Evolutionary conservation across 2,888 invertebrate genomes (phyloP), one percentile per base, ranked within the genome.

Genomic region (Hypena proboscidalis): DNA sequence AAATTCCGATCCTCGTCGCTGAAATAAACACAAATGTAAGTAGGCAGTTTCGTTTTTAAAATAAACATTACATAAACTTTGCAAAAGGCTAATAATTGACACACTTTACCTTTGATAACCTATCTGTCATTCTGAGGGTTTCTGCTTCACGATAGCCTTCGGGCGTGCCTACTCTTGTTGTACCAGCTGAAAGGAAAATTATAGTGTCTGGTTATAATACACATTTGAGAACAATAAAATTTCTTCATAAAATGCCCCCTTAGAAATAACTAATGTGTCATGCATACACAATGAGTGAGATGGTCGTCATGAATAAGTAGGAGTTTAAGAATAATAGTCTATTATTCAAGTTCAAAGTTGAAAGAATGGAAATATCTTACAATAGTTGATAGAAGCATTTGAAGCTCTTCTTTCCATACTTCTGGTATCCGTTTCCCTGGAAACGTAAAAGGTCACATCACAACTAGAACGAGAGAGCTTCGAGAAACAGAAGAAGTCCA

Each of bases 1-100:
- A 42, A 87, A 90, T 27, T 90, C 90, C 0, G 90, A 90, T 0
- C 90, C 90, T 36, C 90, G 86, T n/a, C 90, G 84, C 90, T 90
- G 65, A 1, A 74, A 48, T 26, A 0, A 21, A 7, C 2, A 4
- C 3, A 11, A 29, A n/a, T n/a, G n/a, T n/a, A n/a, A n/a, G n/a
- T n/a, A n/a, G n/a, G n/a, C n/a, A n/a, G n/a, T n/a, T n/a, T n/a
- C n/a, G n/a, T n/a, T n/a, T n/a, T n/a, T n/a, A n/a, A n/a, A n/a
- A n/a, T n/a, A n/a, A n/a, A n/a, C n/a, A n/a, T n/a, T n/a, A n/a
- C n/a, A n/a, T n/a, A n/a, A n/a, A n/a, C n/a, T n/a, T n/a, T n/a
- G n/a, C n/a, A n/a, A 29, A 29, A 5, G 2, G 10, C 2, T 7
- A 9, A n/a, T 6, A 21, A 14, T 5, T 17, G 8, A n/a, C 11